phyloP scores from a whole-genome alignment of 2,888 invertebrate species.

The Tipula helvola region DNA sequence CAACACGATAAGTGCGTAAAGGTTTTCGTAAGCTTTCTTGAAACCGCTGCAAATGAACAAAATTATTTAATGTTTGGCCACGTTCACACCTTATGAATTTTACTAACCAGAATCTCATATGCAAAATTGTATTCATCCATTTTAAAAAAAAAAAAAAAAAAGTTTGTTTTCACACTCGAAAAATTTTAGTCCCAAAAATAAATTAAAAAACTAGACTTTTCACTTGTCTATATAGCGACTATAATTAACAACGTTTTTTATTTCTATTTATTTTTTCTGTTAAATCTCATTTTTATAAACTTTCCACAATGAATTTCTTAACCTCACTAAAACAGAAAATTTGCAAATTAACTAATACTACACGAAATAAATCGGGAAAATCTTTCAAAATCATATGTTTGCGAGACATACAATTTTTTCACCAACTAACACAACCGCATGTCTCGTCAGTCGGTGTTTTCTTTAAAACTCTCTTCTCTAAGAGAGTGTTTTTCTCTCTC shows the following conservation, averaged over 20 bases:
- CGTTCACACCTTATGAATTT: neutral
- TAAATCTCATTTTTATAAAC: neutral
- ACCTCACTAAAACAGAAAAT: neutral
- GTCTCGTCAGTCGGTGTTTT: neutral
- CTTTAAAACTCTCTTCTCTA: neutral
- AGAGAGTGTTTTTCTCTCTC: too few relatives aligned
- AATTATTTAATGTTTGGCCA: constrained; percentile 14
- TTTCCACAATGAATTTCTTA: neutral
- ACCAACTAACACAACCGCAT: neutral
- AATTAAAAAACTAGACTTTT: neutral
- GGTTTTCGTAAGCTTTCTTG: constrained; percentile 37
- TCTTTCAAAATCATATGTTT: constrained; percentile 10
- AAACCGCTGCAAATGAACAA: constrained; percentile 27
- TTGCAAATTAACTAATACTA: neutral
- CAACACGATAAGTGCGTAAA: constrained; percentile 35
- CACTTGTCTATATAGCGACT: neutral
- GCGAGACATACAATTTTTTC: neutral
- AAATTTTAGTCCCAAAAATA: neutral
- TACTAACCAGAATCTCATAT: constrained; percentile 52
- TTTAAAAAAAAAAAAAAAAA: neutral
- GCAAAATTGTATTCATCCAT: constrained; percentile 48
- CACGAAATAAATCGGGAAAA: neutral
- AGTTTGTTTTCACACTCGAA: neutral
- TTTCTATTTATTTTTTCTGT: neutral
- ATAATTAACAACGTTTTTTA: neutral